phyloP scores from a whole-genome alignment of 2,888 invertebrate species.

The Myopa tessellatipennis region DNA sequence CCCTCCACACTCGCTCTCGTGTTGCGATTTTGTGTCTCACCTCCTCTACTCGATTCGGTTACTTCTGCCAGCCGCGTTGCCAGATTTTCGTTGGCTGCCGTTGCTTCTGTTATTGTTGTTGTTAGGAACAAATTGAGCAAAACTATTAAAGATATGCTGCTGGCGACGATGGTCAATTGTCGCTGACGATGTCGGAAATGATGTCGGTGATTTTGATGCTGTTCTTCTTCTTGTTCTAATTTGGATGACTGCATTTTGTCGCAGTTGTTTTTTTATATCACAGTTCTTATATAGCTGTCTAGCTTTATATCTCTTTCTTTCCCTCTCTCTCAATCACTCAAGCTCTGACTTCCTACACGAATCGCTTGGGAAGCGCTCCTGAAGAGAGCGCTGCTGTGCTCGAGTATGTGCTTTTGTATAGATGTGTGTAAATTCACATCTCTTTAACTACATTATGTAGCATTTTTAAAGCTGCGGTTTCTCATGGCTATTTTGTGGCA shows the following conservation, averaged over 20 bases:
- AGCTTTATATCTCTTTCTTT: not conserved
- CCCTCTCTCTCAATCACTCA: not conserved
- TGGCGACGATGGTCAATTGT: conserved; percentile 46
- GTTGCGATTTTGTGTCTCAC: conserved; percentile 44
- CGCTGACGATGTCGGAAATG: conserved; percentile 33
- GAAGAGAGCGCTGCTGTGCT: not conserved
- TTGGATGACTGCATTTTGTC: conserved; percentile 22
- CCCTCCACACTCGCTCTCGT: conserved; percentile 34
- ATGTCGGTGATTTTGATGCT: conserved; percentile 21
- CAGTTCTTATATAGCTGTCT: conserved; percentile 5
- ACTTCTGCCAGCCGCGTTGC: conserved; percentile 32
- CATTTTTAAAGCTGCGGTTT: not conserved
- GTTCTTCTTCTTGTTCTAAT: not conserved
- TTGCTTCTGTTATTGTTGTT: conserved; percentile 35
- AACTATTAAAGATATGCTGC: conserved; percentile 48
- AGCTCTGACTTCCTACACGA: conserved; percentile 9
- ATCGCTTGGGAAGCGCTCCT: conserved; percentile 23
- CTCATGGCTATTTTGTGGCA: not conserved
- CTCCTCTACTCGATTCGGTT: conserved; percentile 42
- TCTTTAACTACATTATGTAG: conserved; percentile 1
- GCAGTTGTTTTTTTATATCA: conserved; percentile 10
- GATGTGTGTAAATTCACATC: conserved; percentile 6
- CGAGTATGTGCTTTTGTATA: not conserved
- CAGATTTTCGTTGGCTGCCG: conserved; percentile 51
- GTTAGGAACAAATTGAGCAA: conserved; percentile 50